Conservation (phyloP, 2,113 vertebrate species). For the Syngnathus typhle region DNA sequence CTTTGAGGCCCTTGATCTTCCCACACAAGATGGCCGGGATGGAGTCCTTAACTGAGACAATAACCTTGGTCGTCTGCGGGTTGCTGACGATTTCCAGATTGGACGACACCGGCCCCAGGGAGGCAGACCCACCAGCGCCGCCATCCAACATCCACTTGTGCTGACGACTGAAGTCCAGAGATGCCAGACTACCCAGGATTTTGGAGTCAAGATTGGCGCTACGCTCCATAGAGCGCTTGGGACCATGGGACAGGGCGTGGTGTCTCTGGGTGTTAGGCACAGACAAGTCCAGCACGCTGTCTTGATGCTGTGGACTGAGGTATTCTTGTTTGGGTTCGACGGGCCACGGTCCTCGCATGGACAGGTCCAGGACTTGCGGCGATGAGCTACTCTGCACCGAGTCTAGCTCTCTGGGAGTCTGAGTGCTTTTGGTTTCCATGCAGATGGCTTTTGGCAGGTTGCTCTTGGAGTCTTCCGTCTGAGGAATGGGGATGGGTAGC, state of each 20-base stretch:
- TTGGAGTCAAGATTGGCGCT: conserved; percentile 70
- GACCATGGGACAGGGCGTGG: conserved; percentile 38
- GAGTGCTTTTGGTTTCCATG: conserved; percentile 81
- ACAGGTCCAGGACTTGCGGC: conserved; percentile 84
- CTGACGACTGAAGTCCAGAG: conserved; percentile 77
- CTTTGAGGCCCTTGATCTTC: conserved; percentile 92
- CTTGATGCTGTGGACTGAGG: conserved; percentile 76
- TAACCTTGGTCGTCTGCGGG: conserved; percentile 93
- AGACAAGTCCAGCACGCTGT: conserved; percentile 85
- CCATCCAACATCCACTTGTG: conserved; percentile 83
- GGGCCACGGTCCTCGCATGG: conserved; percentile 73
- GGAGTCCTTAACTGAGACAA: conserved; percentile 92
- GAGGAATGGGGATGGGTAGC: conserved; percentile 84
- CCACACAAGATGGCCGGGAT: conserved; percentile 93
- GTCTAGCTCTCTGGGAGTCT: conserved; percentile 59
- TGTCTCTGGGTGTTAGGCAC: conserved; percentile 75
- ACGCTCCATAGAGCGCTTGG: conserved; percentile 57
- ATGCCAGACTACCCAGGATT: conserved; percentile 59
- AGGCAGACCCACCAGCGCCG: conserved; percentile 45
- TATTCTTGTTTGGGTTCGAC: conserved; percentile 68
- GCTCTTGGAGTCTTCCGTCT: conserved; percentile 76
- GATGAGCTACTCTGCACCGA: conserved; percentile 24
- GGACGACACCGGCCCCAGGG: conserved; percentile 67
- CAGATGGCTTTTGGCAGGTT: conserved; percentile 72
- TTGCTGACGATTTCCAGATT: conserved; percentile 84